Conservation (phyloP, 2,888 invertebrate genomes). For the Bimastos eiseni region DNA sequence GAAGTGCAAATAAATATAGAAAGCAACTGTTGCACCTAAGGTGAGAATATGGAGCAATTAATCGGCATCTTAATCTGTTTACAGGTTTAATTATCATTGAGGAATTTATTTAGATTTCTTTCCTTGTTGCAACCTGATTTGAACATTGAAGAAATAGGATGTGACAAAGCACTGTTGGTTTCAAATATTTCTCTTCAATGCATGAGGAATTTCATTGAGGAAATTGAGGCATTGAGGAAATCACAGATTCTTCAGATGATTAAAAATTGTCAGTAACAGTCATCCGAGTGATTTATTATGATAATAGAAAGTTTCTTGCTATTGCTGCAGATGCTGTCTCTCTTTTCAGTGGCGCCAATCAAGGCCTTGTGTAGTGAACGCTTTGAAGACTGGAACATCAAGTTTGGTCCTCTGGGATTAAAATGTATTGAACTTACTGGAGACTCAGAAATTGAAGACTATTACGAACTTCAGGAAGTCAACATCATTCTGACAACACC, state of each 20-base stretch:
- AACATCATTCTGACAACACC: slow-evolving; percentile 77
- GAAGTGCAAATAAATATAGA: neutral
- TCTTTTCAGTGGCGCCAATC: slow-evolving; percentile 74
- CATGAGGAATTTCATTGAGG: no score
- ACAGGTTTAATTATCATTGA: neutral
- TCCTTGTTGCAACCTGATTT: neutral
- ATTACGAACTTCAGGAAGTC: slow-evolving; percentile 59
- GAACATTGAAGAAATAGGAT: neutral
- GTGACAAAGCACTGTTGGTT: neutral
- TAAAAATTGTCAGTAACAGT: neutral
- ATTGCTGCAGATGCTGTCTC: neutral
- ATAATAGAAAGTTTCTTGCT: neutral
- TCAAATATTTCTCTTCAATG: neutral
- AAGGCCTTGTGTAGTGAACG: slow-evolving; percentile 79
- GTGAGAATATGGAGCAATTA: neutral
- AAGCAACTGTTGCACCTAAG: neutral
- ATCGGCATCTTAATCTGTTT: no score
- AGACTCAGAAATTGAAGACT: slow-evolving; percentile 73
- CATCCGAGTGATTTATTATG: neutral
- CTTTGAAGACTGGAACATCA: slow-evolving; percentile 73
- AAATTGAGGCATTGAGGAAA: no score
- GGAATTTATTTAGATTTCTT: neutral
- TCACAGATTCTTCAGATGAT: neutral
- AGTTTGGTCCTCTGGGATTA: slow-evolving; percentile 70
- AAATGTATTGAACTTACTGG: slow-evolving; percentile 76